Evolutionary conservation across 2,113 vertebrate genomes (phyloP), one percentile per base, ranked within the genome.

Genomic region (Octodon degus): DNA sequence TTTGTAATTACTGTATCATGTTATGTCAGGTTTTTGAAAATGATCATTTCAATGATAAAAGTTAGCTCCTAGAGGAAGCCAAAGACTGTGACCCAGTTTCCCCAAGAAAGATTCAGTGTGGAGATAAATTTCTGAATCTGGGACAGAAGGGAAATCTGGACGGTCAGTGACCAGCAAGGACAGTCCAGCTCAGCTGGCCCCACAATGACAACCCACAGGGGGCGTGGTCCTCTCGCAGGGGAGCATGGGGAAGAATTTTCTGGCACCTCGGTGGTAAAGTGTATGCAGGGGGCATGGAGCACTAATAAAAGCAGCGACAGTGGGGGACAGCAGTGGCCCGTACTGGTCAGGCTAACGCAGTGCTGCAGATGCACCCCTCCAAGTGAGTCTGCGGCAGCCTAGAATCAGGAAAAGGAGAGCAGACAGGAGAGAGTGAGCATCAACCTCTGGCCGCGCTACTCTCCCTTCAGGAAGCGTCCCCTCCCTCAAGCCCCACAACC

Each of bases 111-210:
- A n/a, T 67, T 91, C 43, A 62, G 17, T 50, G 24, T 60, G 63
- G 76, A 96, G 77, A 43, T 43, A 86, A n/a, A 90, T 90, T 76
- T 95, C 55, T 76, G 76, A 94, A 84, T 93, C n/a, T 88, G 65
- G 95, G 87, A 58, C 47, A 79, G 53, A 91, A 86, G 20, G 50
- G 11, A 72, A 87, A 92, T 27, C n/a, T 50, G 63, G 25, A 27
- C 86, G 60, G 60, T 84, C n/a, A n/a, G 60, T 81, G 82, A 72
- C 4, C 30, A 81, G 6, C 22, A 32, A 47, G 60, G 47, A 91
- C 67, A 58, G 63, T 11, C 1, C 14, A 74, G 30, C 47, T 86
- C 25, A 30, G 2, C 58, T 40, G 5, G n/a, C 20, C 1, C 0
- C 12, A 17, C 32, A 19, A 7, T 30, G 53, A 37, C 37, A 47